phyloP scores from a whole-genome alignment of 2,797 vertebrate species.

The Alcedo quadribrachys region DNA sequence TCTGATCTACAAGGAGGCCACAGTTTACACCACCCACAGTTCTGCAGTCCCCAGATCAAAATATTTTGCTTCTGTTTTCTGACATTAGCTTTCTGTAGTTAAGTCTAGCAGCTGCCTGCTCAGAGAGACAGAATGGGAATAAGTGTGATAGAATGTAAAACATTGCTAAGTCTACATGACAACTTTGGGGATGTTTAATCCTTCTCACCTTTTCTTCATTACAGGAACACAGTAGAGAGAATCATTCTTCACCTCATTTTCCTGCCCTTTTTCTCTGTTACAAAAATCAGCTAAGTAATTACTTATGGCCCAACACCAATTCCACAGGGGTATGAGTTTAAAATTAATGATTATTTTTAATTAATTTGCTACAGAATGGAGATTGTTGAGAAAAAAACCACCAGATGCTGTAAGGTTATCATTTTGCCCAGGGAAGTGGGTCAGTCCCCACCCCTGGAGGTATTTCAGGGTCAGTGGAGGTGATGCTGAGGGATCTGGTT shows the following conservation, averaged over 20 bases:
- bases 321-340: background rate
- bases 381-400: background rate
- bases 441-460: no score
- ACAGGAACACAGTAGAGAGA: background rate
- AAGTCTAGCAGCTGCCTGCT: constrained; percentile 67
- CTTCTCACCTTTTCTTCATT: constrained; percentile 50
- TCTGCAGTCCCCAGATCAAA: constrained; percentile 66
- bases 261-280: background rate
- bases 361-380: background rate
- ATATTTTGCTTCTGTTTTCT: constrained; percentile 71
- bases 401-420: background rate
- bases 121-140: constrained; percentile 47
- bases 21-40: constrained; percentile 61
- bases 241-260: constrained; percentile 36
- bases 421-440: no score
- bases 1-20: constrained; percentile 46
- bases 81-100: constrained; percentile 57
- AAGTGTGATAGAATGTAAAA: constrained; percentile 54
- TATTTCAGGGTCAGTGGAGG: no score
- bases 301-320: background rate
- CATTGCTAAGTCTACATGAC: constrained; percentile 34
- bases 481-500: no score
- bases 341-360: constrained; percentile 32
- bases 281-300: background rate
- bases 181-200: constrained; percentile 32